A percentile compares a stretch with the other conserved stretches of the same genome.
Conservation (phyloP, 2,113 vertebrate genomes). For the Anarrhichthys ocellatus region DNA sequence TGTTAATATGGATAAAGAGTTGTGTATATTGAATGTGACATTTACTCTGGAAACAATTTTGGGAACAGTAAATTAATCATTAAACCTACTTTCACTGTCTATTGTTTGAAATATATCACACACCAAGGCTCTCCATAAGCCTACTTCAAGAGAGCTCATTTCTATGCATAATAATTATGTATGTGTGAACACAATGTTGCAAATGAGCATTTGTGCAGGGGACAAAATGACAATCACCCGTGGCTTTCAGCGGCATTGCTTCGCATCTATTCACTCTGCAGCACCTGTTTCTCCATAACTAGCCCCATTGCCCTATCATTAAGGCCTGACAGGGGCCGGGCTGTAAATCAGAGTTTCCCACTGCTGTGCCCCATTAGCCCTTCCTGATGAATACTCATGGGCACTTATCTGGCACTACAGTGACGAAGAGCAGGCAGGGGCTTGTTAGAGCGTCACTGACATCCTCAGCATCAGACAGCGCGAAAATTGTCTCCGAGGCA, state of each 20-base stretch:
- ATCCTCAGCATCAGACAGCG: conserved; percentile 42
- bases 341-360: conserved; percentile 78
- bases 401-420: conserved; percentile 69
- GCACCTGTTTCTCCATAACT: conserved; percentile 77
- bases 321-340: conserved; percentile 67
- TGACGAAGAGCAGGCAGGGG: conserved; percentile 62
- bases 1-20: conserved; percentile 1
- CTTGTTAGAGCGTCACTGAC: conserved; percentile 53
- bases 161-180: conserved; percentile 66
- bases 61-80: conserved; percentile 35
- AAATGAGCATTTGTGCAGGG: conserved; percentile 72
- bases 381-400: conserved; percentile 81
- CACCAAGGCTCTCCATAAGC: conserved; percentile 15
- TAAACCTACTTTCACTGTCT: conserved; percentile 11
- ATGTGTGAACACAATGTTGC: conserved; percentile 68
- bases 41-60: conserved; percentile 38
- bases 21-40: conserved; percentile 22
- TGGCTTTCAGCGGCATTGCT: conserved; percentile 67
- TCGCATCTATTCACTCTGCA: conserved; percentile 70
- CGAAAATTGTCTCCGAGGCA: conserved; percentile 22
- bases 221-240: conserved; percentile 76
- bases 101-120: conserved; percentile 23
- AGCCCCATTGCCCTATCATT: conserved; percentile 70
- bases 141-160: conserved; percentile 53
- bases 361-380: conserved; percentile 73